Conservation (phyloP, 2,888 invertebrate genomes). For the Diploptera punctata region DNA sequence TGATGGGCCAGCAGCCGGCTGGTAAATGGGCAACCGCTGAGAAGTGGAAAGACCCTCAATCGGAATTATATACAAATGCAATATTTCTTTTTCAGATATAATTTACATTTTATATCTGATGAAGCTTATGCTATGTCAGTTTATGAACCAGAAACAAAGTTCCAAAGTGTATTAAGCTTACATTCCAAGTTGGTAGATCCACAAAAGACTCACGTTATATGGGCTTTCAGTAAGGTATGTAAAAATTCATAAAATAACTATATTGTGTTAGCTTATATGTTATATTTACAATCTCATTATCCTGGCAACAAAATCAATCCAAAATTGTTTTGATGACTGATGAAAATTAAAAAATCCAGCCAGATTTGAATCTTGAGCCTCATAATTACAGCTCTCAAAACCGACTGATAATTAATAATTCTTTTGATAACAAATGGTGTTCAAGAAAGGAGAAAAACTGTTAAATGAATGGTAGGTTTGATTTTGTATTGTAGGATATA, state of each 20-base stretch:
- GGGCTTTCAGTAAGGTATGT: constrained; percentile 26
- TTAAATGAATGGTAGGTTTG: no score
- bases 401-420: not conserved
- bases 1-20: no score
- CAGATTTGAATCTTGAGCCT: not conserved
- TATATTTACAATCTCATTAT: no score
- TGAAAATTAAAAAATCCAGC: no score
- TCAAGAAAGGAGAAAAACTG: no score
- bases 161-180: constrained; percentile 2
- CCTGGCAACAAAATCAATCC: not conserved
- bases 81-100: not conserved
- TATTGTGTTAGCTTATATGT: no score
- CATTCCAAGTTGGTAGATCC: not conserved
- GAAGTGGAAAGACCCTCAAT: no score
- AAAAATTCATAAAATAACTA: no score
- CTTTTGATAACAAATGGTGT: no score
- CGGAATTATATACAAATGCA: no score
- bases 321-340: not conserved
- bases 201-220: constrained; percentile 12
- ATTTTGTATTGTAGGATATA: constrained; percentile 12
- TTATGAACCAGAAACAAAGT: not conserved
- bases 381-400: not conserved
- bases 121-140: constrained; percentile 19
- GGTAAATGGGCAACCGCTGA: no score
- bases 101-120: constrained; percentile 18